Base-by-base conservation (phyloP, 2,113 vertebrate genomes). In the Melanostigma gelatinosum region DNA sequence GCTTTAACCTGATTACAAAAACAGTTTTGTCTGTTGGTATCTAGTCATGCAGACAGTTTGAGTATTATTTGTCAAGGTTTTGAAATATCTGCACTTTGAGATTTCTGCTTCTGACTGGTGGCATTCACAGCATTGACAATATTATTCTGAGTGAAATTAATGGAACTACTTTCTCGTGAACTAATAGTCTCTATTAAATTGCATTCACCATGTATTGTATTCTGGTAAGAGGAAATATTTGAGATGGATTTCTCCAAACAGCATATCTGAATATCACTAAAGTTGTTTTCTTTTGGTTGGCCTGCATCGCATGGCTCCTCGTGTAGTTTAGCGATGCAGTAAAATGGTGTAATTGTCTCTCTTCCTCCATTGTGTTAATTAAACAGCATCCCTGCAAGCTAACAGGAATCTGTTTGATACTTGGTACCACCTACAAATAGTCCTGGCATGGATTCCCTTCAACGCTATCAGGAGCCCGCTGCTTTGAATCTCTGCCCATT, bases 401-500 rank as follows among this genome's bases (percentile, higher is more conserved):
- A 80, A 66, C 78, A 75, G 50, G 50, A 78, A 88, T 82, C 74
- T 84, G 78, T 91, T 89, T 93, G 87, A 91, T 93, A 77, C 75
- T 76, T 54, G 61, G 34, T 79, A 69, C 85, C 85, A 89, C 80
- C 81, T 87, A 87, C 91, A 89, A 90, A 90, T 78, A 86, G 80
- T 90, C 78, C 88, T 93, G 93, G 91, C 89, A 77, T 58, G 20
- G 50, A 57, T 84, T 86, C 71, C 24, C 34, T 75, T 62, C 72
- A 32, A 12, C 8, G 2, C 69, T 78, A 84, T 87, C 85, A 85
- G 71, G 60, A 76, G 40, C 78, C 81, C 32, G 72, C 85, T 88
- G 88, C 74, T 85, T 85, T 87, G 85, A 91, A 89, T 92, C 86
- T 62, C 55, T 85, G 92, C 91, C 89, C 89, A 90, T 90, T 87